Conservation (phyloP, 2,113 vertebrate species). For the Grus americana region DNA sequence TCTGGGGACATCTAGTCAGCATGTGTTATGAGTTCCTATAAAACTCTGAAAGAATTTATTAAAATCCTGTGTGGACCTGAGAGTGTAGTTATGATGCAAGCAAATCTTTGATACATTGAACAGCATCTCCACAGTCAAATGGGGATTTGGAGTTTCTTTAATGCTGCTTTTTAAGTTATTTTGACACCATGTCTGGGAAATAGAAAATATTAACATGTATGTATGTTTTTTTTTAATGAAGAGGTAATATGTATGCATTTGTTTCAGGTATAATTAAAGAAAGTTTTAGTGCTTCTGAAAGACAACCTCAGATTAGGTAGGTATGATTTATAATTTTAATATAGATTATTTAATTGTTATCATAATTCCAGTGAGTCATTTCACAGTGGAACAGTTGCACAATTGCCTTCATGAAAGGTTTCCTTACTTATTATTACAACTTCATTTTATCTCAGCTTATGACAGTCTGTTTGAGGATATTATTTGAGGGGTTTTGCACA, state of each 20-base stretch:
- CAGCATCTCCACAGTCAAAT: neutral
- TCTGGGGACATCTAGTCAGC: neutral
- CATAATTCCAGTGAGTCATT: neutral
- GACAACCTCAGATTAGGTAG: slow-evolving; percentile 68
- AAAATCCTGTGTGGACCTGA: neutral
- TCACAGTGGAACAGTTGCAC: neutral
- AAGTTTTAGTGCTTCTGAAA: slow-evolving; percentile 72
- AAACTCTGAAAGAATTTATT: neutral
- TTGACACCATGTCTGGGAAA: neutral
- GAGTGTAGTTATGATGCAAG: neutral
- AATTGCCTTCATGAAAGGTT: neutral
- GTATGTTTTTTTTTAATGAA: neutral
- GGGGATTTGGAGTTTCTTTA: neutral
- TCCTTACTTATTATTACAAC: neutral
- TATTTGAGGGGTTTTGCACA: neutral
- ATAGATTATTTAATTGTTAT: neutral
- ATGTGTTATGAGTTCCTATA: neutral
- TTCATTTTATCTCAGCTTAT: neutral
- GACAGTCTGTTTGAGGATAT: neutral
- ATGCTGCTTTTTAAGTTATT: neutral
- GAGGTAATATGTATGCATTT: slow-evolving; percentile 9
- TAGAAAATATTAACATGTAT: neutral
- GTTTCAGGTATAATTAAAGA: slow-evolving; percentile 70
- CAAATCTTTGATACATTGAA: neutral
- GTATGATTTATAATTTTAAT: slow-evolving; percentile 16